Conservation (phyloP, 2,888 invertebrate genomes). For the Ashinkailepas kermadecensis region DNA sequence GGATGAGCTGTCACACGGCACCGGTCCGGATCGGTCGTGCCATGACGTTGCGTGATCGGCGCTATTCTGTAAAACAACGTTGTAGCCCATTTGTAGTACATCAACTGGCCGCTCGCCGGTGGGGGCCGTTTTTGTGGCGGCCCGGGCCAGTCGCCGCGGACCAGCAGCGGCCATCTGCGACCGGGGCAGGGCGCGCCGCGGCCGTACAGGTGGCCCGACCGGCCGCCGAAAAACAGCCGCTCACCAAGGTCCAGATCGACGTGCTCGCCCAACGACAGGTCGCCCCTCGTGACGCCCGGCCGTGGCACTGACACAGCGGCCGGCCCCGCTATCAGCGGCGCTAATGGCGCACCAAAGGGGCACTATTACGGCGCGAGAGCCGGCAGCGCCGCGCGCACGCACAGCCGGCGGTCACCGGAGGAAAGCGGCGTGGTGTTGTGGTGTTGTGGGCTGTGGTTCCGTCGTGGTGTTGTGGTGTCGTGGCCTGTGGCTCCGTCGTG, state of each 20-base stretch:
- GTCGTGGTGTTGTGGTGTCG: constrained; percentile 33
- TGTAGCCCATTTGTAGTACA: constrained; percentile 22
- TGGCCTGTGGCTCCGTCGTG: constrained; percentile 37
- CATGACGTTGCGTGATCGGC: constrained; percentile 30
- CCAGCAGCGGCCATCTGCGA: neutral
- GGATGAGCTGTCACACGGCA: too few species aligned
- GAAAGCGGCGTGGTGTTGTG: too few species aligned
- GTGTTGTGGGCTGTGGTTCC: too few species aligned
- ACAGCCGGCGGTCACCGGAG: constrained; percentile 37
- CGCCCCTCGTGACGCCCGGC: constrained; percentile 26
- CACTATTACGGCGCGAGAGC: constrained; percentile 35
- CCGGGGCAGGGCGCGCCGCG: neutral
- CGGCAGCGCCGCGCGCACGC: constrained; percentile 35
- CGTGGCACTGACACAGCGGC: constrained; percentile 35
- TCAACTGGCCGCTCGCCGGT: constrained; percentile 3
- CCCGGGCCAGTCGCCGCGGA: constrained; percentile 25
- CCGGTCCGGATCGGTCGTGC: constrained; percentile 22
- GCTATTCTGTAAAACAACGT: constrained; percentile 33
- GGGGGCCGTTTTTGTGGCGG: constrained; percentile 26
- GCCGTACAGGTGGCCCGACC: neutral
- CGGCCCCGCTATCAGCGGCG: constrained; percentile 34
- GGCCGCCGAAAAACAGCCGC: neutral
- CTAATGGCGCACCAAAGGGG: constrained; percentile 35
- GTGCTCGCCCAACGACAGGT: constrained; percentile 4
- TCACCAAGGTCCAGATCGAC: neutral